Evolutionary conservation across 2,888 invertebrate species (phyloP), one percentile per base, ranked within the genome.

Genomic region (Drosophila sordidapex): DNA sequence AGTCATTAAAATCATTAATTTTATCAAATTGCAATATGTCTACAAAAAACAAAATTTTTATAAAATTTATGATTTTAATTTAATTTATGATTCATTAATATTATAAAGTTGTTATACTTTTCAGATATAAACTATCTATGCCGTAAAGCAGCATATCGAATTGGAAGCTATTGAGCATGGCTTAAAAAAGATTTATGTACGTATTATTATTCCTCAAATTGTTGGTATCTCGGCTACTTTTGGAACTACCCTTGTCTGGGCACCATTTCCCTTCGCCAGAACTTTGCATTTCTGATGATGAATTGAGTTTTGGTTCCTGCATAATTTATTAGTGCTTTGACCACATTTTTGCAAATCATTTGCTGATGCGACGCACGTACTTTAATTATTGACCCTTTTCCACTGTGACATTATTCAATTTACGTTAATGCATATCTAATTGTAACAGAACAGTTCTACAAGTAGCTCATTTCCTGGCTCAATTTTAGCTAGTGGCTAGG

Each of bases 391-490:
- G 84, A 85, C 85, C 85, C 69, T 85, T 72, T 74, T 85, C 36
- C 58, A 36, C 21, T 70, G 36, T 25, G 49, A 27, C 69, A 84
- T 85, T 84, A 85, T 79, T 87, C 72, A 81, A 85, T 85, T 81
- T 73, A 72, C 70, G 70, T 69, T 69, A 70, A 56, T 36, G 35
- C 13, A 25, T 21, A 21, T 53, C 0, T n/a, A 27, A 18, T 38
- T 36, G 27, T 15, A 18, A 40, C 13, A 49, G 52, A 70, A 79
- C 76, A 18, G 49, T 61, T 63, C 10, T 8, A 35, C 51, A 57
- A 29, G 31, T 48, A 48, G 10, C 11, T 25, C 31, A 66, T 62
- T 83, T 83, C 81, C 79, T 81, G 81, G 58, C 52, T 56, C 35
- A 49, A 51, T 49, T 79, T 64, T 21, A 0, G 46, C 27, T 1